Base-by-base conservation (phyloP, 2,113 vertebrate species). In the Nothocercus julius region DNA sequence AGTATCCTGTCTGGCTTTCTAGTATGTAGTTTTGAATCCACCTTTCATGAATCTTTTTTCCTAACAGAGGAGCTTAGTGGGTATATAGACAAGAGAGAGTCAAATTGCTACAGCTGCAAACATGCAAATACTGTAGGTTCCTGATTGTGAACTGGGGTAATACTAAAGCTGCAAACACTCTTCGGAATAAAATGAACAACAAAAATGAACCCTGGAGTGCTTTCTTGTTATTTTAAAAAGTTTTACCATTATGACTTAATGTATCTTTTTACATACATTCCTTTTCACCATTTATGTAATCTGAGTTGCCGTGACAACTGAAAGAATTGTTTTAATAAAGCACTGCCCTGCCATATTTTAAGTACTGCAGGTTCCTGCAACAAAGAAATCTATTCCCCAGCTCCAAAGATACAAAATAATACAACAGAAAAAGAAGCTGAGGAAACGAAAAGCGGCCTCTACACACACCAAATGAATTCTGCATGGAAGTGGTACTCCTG, bases 281-380 rank as follows among this genome's bases (percentile, higher is more conserved):
- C 63, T 78, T 44, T 79, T 92, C 56, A 92, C 90, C 74, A 90
- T 87, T 95, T 92, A 64, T 82, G 59, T 80, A 87, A 89, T 64
- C 82, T 32, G 42, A 91, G 90, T 89, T 96, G 83, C 88, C 2
- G 0, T 90, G 90, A 87, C 86, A 94, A 87, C 79, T 64, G 40
- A 90, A 95, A 82, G 8, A 95, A 95, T 34, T 83, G 51, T 80
- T 95, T 89, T 87, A 92, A 90, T 93, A 92, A 95, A 82, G 49
- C 38, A 13, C 45, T 24, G 22, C 18, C 32, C n/a, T 47, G 40
- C n/a, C 56, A 13, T 67, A 83, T 51, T 89, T 89, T 77, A 85
- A 87, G 77, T 28, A 59, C 18, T 77, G 22, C 45, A 91, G 42
- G 49, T 42, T 95, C 59, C 45, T 18, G 36, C 82, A 68, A 85